Base-by-base conservation (phyloP, 2,797 vertebrate genomes). In the Mycteria americana region DNA sequence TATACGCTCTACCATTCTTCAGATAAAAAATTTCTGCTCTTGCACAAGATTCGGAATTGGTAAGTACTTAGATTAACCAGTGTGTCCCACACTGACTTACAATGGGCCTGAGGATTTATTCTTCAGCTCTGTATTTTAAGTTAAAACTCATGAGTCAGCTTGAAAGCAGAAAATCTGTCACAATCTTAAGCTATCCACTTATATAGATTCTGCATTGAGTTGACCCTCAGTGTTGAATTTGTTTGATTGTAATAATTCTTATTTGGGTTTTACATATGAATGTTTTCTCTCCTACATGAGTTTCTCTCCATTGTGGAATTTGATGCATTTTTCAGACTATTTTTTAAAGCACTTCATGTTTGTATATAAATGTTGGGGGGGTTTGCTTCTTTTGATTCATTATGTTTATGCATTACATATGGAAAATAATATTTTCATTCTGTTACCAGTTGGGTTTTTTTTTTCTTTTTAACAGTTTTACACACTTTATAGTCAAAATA, bases 401-500 rank as follows among this genome's bases (percentile, higher is more conserved):
- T 94, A 57, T 56, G 74, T 82, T 93, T 89, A 54, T 73, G 62
- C 85, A 35, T 92, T 97, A 43, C 12, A 16, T 93, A 82, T 88
- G 79, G 78, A 75, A 88, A 96, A 80, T 93, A 75, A 5, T 94
- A 33, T 91, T 93, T 97, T 96, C 46, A 46, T 96, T 95, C 85
- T 91, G 35, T 96, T 95, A 82, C 41, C 45, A 51, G 50, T 21
- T 59, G 51, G 50, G 4, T 6, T 89, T 95, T 94, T 92, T 93
- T 76, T 92, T 90, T 89, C 60, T 67, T 95, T 97, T 83, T 88
- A 96, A 74, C 19, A 60, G 65, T 93, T 95, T 96, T 95, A 92
- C 94, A 95, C 82, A 64, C 92, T 97, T 97, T 94, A 89, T 88
- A 83, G 82, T 94, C 85, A 78, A 97, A 98, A 98, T 98, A 98